A percentile compares a stretch with the other conserved stretches of the same genome.
Evolutionary conservation across 2,888 invertebrate species (phyloP).

Genomic region (Leptarthrus brevirostris): DNA sequence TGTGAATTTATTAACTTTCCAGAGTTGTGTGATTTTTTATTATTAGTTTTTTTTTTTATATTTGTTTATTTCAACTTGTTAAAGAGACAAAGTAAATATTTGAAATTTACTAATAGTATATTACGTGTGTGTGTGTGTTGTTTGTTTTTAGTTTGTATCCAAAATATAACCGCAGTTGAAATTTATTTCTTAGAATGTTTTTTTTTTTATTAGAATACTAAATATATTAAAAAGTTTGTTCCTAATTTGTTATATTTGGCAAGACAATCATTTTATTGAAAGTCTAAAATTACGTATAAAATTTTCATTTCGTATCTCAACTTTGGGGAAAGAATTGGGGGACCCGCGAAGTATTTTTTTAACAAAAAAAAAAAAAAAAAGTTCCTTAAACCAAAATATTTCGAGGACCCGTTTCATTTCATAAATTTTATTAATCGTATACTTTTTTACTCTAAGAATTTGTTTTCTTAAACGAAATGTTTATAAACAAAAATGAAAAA

Average conservation of each 20-base stretch:
- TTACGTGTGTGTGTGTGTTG: slow-evolving; percentile 15
- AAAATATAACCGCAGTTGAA: slow-evolving; percentile 39
- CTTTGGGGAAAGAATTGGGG: slow-evolving; percentile 19
- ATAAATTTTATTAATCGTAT: slow-evolving; percentile 44
- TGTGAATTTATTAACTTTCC: slow-evolving; percentile 55
- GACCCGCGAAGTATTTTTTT: slow-evolving; percentile 4
- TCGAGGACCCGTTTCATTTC: slow-evolving; percentile 44
- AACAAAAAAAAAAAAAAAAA: neutral
- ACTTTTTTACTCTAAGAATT: slow-evolving; percentile 37
- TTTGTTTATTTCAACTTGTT: too few relatives aligned
- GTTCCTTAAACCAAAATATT: slow-evolving; percentile 11
- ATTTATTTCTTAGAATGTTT: slow-evolving; percentile 25
- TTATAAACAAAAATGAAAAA: slow-evolving; percentile 28
- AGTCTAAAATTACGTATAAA: slow-evolving; percentile 43
- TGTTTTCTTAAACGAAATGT: slow-evolving; percentile 13
- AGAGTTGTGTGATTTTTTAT: slow-evolving; percentile 47
- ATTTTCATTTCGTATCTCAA: slow-evolving; percentile 42
- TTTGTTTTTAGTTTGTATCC: slow-evolving; percentile 34
- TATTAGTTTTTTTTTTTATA: slow-evolving; percentile 52
- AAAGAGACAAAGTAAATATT: neutral
- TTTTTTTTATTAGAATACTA: slow-evolving; percentile 24
- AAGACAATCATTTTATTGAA: slow-evolving; percentile 38
- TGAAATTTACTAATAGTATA: neutral
- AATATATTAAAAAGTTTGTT: slow-evolving; percentile 39
- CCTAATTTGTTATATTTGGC: slow-evolving; percentile 37